phyloP scores from a whole-genome alignment of 2,797 vertebrate genomes.

The Gambusia yucatana region DNA sequence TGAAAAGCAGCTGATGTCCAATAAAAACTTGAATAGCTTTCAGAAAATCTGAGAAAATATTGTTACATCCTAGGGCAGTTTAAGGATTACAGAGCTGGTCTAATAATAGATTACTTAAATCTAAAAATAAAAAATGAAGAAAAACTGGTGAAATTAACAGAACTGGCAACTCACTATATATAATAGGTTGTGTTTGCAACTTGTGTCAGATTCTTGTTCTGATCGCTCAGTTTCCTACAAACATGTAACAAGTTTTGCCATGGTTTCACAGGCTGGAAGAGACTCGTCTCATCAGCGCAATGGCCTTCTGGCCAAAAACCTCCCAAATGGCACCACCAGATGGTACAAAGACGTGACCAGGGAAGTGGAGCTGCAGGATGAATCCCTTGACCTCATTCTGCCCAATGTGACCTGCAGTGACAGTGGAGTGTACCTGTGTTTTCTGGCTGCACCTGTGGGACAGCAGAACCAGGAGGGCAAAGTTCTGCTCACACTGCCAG shows the following conservation, averaged over 20 bases:
- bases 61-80: not conserved
- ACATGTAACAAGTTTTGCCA: not conserved
- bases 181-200: not conserved
- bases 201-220: constrained; percentile 1
- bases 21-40: not conserved
- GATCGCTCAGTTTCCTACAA: not conserved
- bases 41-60: not conserved
- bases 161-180: not conserved
- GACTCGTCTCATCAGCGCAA: fast-evolving
- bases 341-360: constrained; percentile 17
- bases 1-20: not conserved
- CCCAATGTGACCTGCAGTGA: constrained; percentile 59
- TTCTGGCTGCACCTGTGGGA: constrained; percentile 72
- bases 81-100: not conserved
- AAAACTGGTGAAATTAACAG: not conserved
- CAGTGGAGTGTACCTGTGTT: constrained; percentile 68
- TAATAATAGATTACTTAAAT: not conserved
- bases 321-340: not conserved
- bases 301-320: constrained; percentile 42
- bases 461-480: constrained; percentile 64
- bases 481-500: constrained; percentile 62
- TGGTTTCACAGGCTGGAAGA: constrained; percentile 22
- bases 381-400: constrained; percentile 53
- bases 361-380: constrained; percentile 31
- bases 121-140: not conserved